Evolutionary conservation across 2,797 vertebrate species (phyloP).

Genomic region (Diplodus sargus): DNA sequence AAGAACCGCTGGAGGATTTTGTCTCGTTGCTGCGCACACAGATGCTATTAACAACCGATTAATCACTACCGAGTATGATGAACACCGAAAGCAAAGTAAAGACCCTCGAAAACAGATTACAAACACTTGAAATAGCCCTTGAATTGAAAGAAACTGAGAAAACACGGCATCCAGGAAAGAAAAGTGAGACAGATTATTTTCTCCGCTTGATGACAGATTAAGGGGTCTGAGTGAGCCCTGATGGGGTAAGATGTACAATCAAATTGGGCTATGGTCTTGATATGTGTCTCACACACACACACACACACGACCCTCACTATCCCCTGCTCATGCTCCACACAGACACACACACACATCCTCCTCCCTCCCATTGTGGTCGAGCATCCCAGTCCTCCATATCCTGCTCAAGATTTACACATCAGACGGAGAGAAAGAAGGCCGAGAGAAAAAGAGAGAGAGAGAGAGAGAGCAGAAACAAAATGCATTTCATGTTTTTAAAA

Average conservation of each 20-base stretch:
- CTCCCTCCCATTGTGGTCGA: slow-evolving; percentile 41
- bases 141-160: slow-evolving; percentile 76
- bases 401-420: slow-evolving; percentile 43
- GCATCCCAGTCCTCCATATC: slow-evolving; percentile 41
- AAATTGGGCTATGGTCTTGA: slow-evolving; percentile 68
- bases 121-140: slow-evolving; percentile 87
- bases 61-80: slow-evolving; percentile 54
- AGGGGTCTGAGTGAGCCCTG: slow-evolving; percentile 57
- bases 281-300: slow-evolving; percentile 54
- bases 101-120: slow-evolving; percentile 64
- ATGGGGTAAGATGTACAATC: slow-evolving; percentile 67
- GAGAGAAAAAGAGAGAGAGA: slow-evolving; percentile 64
- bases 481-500: slow-evolving; percentile 55
- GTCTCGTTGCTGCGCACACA: slow-evolving; percentile 47
- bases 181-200: slow-evolving; percentile 55
- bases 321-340: slow-evolving; percentile 3
- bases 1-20: slow-evolving; percentile 50
- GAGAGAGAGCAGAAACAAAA: slow-evolving; percentile 68
- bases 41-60: slow-evolving; percentile 55
- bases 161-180: slow-evolving; percentile 57
- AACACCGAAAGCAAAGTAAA: slow-evolving; percentile 57
- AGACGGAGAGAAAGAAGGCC: slow-evolving; percentile 44
- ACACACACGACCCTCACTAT: slow-evolving; percentile 33
- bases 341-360: slow-evolving; percentile 9
- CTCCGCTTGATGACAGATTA: slow-evolving; percentile 47